Percentiles rank a stretch among this genome's conserved stretches.
phyloP scores from a whole-genome alignment of 2,888 invertebrate genomes.

The Hydropsyche betteni region DNA sequence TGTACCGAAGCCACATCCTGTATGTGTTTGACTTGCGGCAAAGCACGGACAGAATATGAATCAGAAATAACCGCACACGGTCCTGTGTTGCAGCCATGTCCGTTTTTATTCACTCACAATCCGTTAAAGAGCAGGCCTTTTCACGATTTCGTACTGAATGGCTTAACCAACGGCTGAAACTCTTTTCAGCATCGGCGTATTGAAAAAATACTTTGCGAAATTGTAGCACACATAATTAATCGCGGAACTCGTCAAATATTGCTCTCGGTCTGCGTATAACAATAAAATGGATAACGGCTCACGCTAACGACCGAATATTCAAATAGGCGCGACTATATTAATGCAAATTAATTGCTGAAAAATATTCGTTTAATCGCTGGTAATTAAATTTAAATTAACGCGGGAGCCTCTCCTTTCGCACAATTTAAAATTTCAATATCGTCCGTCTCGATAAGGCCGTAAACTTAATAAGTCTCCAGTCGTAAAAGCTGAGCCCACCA shows the following conservation, averaged over 20 bases:
- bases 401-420: slow-evolving; percentile 34
- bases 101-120: neutral
- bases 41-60: slow-evolving; percentile 19
- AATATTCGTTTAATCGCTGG: slow-evolving; percentile 40
- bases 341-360: slow-evolving; percentile 37
- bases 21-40: slow-evolving; percentile 25
- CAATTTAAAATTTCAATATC: slow-evolving; percentile 48
- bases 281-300: slow-evolving; percentile 19
- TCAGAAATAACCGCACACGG: slow-evolving; percentile 15
- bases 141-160: no score
- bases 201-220: neutral
- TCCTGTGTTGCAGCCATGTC: neutral
- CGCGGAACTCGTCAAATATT: neutral
- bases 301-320: slow-evolving; percentile 18
- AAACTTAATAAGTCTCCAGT: slow-evolving; percentile 37
- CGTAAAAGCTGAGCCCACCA: slow-evolving; percentile 15
- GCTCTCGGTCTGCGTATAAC: no score
- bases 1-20: neutral
- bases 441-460: slow-evolving; percentile 42
- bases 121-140: no score
- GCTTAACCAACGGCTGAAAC: no score
- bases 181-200: neutral
- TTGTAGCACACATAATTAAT: neutral
- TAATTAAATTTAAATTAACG: slow-evolving; percentile 48
- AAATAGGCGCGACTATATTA: slow-evolving; percentile 32